A percentile compares a stretch with the other conserved stretches of the same genome.
These are phyloP conservation scores for Eremophila alpestris DNA, from an alignment of 2,797 vertebrate species.

Conservation along the genomic window DNA sequence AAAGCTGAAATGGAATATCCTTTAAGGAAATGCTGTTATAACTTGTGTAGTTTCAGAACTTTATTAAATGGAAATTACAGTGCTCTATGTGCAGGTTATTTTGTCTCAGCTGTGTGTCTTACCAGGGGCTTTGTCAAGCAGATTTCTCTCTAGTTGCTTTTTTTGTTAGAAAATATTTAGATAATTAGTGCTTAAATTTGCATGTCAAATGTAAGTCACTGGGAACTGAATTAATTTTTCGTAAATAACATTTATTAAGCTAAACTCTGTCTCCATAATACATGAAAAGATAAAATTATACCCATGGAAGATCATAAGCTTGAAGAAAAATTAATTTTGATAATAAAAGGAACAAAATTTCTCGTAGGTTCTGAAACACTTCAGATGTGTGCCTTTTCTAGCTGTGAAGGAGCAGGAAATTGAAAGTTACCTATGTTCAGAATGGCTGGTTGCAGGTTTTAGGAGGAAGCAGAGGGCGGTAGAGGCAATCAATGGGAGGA, in stretches of 20 bases:
- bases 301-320: neutral
- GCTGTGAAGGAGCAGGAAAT: neutral
- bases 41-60: neutral
- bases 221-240: neutral
- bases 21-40: conserved; percentile 70
- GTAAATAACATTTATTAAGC: neutral
- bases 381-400: neutral
- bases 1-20: conserved; percentile 99
- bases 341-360: neutral
- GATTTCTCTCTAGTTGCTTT: neutral
- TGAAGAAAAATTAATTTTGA: neutral
- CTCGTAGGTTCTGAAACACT: neutral
- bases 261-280: neutral
- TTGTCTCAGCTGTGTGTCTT: neutral
- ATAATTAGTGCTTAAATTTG: neutral
- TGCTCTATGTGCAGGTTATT: neutral
- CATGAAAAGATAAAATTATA: neutral
- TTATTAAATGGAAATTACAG: neutral
- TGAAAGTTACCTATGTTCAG: rapidly evolving
- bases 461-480: neutral
- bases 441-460: neutral
- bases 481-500: neutral
- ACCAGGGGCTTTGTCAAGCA: neutral
- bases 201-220: neutral
- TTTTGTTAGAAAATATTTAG: neutral